Conservation (phyloP, 2,888 invertebrate species). For the Hirtodrosophila histrioides region DNA sequence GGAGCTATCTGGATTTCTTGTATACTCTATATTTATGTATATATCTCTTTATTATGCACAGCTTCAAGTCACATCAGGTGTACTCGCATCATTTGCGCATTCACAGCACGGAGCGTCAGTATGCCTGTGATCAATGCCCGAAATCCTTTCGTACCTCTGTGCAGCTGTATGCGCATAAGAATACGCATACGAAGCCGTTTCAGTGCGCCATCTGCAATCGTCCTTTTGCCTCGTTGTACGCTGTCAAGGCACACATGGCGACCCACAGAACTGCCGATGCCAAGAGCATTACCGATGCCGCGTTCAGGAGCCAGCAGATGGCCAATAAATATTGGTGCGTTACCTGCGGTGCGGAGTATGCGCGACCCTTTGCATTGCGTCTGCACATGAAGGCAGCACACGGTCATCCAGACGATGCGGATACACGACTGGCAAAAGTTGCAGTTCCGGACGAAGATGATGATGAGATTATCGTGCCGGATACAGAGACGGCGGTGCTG, state of each 20-base stretch:
- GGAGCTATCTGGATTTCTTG: no score
- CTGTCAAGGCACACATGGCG: constrained; percentile 90
- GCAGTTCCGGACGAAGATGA: constrained; percentile 15
- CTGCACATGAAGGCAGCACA: constrained; percentile 90
- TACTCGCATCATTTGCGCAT: constrained; percentile 91
- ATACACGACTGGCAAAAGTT: constrained; percentile 20
- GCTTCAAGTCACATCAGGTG: constrained; percentile 92
- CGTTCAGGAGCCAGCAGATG: constrained; percentile 19
- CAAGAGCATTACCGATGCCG: constrained; percentile 19
- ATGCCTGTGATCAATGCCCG: constrained; percentile 90
- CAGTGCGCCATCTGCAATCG: constrained; percentile 91
- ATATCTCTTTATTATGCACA: constrained; percentile 58
- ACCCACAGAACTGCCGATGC: constrained; percentile 80
- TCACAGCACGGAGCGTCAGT: constrained; percentile 90
- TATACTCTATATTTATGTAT: no score
- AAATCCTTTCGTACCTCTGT: constrained; percentile 93
- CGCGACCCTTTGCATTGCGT: constrained; percentile 89
- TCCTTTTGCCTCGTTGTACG: constrained; percentile 91
- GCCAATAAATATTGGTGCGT: constrained; percentile 85
- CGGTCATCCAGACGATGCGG: constrained; percentile 55
- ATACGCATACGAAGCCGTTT: constrained; percentile 92
- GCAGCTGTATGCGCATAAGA: constrained; percentile 91
- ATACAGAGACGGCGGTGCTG: constrained; percentile 67
- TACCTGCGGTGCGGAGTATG: constrained; percentile 91
- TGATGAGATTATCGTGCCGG: constrained; percentile 26